These are phyloP conservation scores for Pogonomyrmex californicus DNA, from an alignment of 1,140 invertebrate genomes.

Conservation along the genomic window DNA sequence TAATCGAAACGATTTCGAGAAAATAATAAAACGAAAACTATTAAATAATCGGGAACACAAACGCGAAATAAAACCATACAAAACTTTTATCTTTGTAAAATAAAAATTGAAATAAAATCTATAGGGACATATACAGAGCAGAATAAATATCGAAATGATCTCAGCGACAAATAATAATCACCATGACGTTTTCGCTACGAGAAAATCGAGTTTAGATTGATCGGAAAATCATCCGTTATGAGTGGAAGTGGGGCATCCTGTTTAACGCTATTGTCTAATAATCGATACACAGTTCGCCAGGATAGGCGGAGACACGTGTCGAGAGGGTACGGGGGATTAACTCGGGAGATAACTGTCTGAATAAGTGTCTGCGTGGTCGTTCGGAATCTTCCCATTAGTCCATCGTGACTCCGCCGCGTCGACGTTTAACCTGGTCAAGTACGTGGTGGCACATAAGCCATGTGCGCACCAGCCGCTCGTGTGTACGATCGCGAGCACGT, in stretches of 20 bases:
- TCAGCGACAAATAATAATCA: not conserved
- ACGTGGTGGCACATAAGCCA: conserved; percentile 35
- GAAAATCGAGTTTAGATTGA: not conserved
- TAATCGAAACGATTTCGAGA: not conserved
- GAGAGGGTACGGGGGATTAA: not conserved
- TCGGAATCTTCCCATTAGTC: conserved; percentile 50
- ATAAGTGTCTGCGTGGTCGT: conserved; percentile 30
- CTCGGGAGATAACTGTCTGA: conserved; percentile 33
- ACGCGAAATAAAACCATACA: not conserved
- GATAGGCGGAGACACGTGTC: not conserved
- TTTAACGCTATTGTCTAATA: conserved; percentile 5
- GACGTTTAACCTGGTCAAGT: conserved; percentile 56
- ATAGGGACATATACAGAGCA: not conserved
- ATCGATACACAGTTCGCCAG: not conserved
- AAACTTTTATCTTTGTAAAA: not conserved
- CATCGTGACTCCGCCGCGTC: not conserved
- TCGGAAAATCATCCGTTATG: not conserved
- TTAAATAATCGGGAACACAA: not conserved
- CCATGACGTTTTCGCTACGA: not conserved
- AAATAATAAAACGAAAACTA: not conserved
- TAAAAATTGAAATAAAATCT: conserved; percentile 1
- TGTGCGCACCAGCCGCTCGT: conserved; percentile 40
- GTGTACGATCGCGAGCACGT: conserved; percentile 33
- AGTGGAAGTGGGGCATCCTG: not conserved
- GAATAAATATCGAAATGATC: not conserved